Base-by-base conservation (phyloP, 2,113 vertebrate species). In the Dasyprocta punctata region DNA sequence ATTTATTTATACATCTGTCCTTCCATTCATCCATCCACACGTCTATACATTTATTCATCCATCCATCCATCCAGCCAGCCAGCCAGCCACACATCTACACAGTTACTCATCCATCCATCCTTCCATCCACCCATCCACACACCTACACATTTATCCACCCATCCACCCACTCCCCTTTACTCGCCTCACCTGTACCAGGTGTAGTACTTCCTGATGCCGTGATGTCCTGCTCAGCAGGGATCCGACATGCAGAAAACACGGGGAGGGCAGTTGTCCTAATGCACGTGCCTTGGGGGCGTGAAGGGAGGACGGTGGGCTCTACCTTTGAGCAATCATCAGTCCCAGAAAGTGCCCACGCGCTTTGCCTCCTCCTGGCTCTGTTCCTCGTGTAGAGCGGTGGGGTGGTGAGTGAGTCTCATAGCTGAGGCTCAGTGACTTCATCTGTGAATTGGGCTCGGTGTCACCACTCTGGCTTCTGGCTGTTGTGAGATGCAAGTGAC, bases 311-410 rank as follows among this genome's bases (percentile, higher is more conserved):
- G 7, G 7, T n/a, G 22, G 14, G 28, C 7, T 60, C 47, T n/a
- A 20, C 54, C 22, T 71, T 61, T 52, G 65, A 26, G 56, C 86
- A 11, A 13, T 49, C 75, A 0, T 44, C 44, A 26, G 1, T 36
- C 65, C 49, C 30, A 41, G 85, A 22, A 14, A 52, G 38, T 3
- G 33, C 17, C 41, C 0, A 0, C 1, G 54, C 61, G 26, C 73
- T 1, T 38, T 30, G 2, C 56, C 0, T 54, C 63, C 63, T 58
- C 30, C 38, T 38, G 17, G 33, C 60, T 36, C 56, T 75, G 0
- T 17, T 33, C 67, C 1, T 36, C 67, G 16, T 0, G 0, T 2
- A 22, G 9, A 69, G 9, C 0, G 19, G 71, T 20, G 5, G 2
- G 54, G 41, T 1, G 0, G 3, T 73, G 11, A 5, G 4, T 9